A percentile compares a stretch with the other conserved stretches of the same genome.
Conservation (phyloP, 2,888 invertebrate species). For the Tethea ocularis region DNA sequence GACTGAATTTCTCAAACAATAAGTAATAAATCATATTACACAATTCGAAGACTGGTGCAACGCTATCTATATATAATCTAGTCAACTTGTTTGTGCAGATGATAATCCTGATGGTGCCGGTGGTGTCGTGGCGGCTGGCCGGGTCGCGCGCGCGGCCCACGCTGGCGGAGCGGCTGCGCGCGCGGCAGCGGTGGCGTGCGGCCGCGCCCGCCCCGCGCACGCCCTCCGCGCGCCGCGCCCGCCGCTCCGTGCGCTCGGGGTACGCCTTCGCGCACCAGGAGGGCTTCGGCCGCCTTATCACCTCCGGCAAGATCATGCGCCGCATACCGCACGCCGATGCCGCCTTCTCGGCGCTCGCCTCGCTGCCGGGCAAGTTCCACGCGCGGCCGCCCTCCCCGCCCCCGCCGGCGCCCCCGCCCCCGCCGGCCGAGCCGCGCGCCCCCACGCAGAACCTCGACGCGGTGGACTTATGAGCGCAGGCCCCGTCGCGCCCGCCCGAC, state of each 20-base stretch:
- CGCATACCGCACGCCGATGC: conserved; percentile 92
- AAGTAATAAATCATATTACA: too few species aligned
- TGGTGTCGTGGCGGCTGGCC: conserved; percentile 97
- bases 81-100: conserved; percentile 61
- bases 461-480: conserved; percentile 84
- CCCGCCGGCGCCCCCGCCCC: conserved; percentile 86
- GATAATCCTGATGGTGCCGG: conserved; percentile 95
- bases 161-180: conserved; percentile 94
- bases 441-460: conserved; percentile 90
- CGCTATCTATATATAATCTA: too few species aligned
- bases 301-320: conserved; percentile 97
- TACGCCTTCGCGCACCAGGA: conserved; percentile 98
- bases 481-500: conserved; percentile 35
- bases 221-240: conserved; percentile 93
- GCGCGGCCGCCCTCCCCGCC: conserved; percentile 90
- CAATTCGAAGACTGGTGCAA: too few species aligned
- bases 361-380: conserved; percentile 84
- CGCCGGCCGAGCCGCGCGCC: conserved; percentile 71
- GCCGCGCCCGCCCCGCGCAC: conserved; percentile 92
- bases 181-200: conserved; percentile 88
- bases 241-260: conserved; percentile 96
- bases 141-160: conserved; percentile 95
- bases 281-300: conserved; percentile 88
- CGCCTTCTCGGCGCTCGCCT: conserved; percentile 85
- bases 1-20: too few species aligned